Evolutionary conservation across 1,140 invertebrate genomes (phyloP).

Genomic region (Bombus sylvicola): DNA sequence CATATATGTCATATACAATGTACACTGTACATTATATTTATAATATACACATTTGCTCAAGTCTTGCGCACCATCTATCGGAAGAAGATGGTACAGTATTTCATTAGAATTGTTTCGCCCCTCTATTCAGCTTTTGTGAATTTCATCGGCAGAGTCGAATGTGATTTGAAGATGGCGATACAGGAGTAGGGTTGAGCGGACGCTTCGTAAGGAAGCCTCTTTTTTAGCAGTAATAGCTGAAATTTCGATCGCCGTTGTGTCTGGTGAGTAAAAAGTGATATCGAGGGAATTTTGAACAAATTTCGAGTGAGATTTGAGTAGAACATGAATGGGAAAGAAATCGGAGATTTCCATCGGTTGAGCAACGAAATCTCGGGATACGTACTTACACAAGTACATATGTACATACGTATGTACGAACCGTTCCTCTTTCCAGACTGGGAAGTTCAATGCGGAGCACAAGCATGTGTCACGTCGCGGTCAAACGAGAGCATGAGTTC

Average conservation of each 20-base stretch:
- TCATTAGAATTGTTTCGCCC: conserved; percentile 56
- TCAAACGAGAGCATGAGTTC: conserved; percentile 46
- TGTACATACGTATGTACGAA: not conserved
- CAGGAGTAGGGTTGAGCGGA: conserved; percentile 74
- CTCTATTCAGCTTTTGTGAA: conserved; percentile 55
- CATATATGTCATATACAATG: not conserved
- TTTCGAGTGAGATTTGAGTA: not conserved
- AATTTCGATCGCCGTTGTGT: conserved; percentile 8
- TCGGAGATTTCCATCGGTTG: conserved; percentile 6
- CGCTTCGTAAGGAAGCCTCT: conserved; percentile 70
- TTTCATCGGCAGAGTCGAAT: conserved; percentile 67
- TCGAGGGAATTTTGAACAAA: not conserved
- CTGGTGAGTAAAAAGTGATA: conserved; percentile 54
- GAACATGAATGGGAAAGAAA: not conserved
- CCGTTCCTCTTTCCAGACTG: conserved; percentile 53
- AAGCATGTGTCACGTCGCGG: conserved; percentile 66
- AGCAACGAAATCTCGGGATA: conserved; percentile 50
- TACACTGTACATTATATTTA: no score
- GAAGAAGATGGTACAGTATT: not conserved
- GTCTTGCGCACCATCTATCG: conserved; percentile 48
- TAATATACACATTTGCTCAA: not conserved
- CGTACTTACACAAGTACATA: not conserved
- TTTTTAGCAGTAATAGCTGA: conserved; percentile 45
- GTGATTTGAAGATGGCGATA: conserved; percentile 79
- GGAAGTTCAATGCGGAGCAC: conserved; percentile 82